Conservation (phyloP, 2,888 invertebrate genomes). For the Trissoscelio sp. region DNA sequence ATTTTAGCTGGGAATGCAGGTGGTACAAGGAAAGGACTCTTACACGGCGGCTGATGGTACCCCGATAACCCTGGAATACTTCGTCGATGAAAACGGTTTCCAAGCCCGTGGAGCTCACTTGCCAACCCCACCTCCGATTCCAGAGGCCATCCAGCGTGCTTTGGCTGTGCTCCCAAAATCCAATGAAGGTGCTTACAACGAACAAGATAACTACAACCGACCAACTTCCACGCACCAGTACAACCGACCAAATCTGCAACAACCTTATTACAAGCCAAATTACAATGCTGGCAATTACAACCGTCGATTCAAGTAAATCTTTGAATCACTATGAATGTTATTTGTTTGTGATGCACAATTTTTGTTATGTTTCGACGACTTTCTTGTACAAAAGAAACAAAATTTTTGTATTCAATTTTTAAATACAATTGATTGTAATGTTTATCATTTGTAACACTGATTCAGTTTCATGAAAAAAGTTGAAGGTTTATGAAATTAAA, state of each 20-base stretch:
- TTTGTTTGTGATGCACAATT: slow-evolving; percentile 34
- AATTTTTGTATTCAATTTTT: not conserved
- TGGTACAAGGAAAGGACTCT: slow-evolving; percentile 90
- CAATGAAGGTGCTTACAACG: slow-evolving; percentile 83
- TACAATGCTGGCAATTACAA: slow-evolving; percentile 66
- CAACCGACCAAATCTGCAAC: slow-evolving; percentile 72
- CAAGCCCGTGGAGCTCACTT: slow-evolving; percentile 90
- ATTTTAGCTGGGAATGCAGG: too few species aligned
- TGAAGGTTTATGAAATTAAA: too few species aligned
- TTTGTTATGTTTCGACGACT: slow-evolving; percentile 41
- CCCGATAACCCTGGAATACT: slow-evolving; percentile 88
- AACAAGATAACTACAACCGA: slow-evolving; percentile 80
- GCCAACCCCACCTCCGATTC: slow-evolving; percentile 88
- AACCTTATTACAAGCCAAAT: slow-evolving; percentile 71
- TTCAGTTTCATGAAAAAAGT: too few species aligned
- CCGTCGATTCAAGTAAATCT: slow-evolving; percentile 70
- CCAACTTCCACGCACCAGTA: slow-evolving; percentile 71
- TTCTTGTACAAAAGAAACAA: slow-evolving; percentile 28
- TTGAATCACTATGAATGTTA: too few species aligned
- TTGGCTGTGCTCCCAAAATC: slow-evolving; percentile 82
- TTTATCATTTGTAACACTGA: not conserved
- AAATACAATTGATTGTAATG: not conserved
- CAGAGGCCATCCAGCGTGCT: slow-evolving; percentile 88
- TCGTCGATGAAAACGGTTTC: slow-evolving; percentile 92
- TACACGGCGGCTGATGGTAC: slow-evolving; percentile 91